phyloP scores from a whole-genome alignment of 2,797 vertebrate genomes.

The Chiroxiphia lanceolata region DNA sequence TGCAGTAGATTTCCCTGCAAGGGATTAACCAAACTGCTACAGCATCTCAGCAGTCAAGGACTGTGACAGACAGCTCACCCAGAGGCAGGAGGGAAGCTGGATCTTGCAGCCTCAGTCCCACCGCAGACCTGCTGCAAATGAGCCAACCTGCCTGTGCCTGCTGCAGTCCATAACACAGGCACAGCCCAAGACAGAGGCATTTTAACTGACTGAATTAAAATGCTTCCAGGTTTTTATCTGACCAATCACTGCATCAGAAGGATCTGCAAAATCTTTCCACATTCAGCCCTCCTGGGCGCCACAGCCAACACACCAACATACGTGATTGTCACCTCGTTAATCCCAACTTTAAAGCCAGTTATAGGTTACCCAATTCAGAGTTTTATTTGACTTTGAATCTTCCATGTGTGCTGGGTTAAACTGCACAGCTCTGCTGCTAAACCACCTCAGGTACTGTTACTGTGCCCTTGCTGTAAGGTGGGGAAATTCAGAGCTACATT shows the following conservation, averaged over 20 bases:
- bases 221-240: not conserved
- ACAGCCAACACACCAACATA: not conserved
- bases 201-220: not conserved
- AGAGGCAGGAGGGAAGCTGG: not conserved
- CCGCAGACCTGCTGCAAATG: not conserved
- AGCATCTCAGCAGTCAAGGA: not conserved
- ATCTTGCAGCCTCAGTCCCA: not conserved
- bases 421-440: not conserved
- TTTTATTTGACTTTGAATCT: not conserved
- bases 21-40: not conserved
- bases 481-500: not conserved
- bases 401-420: not conserved
- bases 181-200: not conserved
- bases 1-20: not conserved
- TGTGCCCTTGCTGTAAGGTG: not conserved
- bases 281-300: rapidly evolving
- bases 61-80: not conserved
- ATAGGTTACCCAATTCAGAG: not conserved
- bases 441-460: not conserved
- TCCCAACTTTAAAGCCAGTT: not conserved
- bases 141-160: not conserved
- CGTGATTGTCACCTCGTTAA: rapidly evolving
- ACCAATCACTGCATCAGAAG: not conserved
- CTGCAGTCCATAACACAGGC: not conserved
- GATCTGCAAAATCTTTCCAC: not conserved